Base-by-base conservation (phyloP, 2,888 invertebrate genomes). In the Ophonus ardosiacus region DNA sequence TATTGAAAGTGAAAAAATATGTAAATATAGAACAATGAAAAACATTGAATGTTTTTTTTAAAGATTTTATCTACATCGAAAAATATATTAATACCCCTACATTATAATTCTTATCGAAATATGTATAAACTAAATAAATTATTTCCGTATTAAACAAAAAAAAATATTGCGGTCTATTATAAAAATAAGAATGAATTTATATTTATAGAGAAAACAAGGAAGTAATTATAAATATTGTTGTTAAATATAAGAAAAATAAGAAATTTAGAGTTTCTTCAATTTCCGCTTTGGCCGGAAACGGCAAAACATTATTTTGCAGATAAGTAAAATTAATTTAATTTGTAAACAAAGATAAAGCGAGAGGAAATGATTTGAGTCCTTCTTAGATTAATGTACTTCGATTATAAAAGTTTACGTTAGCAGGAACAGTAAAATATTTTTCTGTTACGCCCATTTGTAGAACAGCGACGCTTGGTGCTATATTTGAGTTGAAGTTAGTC, bases 401-500 rank as follows among this genome's bases (percentile, higher is more conserved):
- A 63, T 65, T 31, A 38, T 31, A 38, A 31, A 65, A 6, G 3
- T 61, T 10, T 7, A 65, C 21, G 31, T 8, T 31, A 2, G 7
- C 38, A 5, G 65, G 10, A 65, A 65, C 31, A n/a, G 38, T 3
- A 38, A 38, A 61, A 65, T 65, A 31, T n/a, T 65, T 65, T 65
- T 65, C 4, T 13, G 65, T 65, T 65, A 63, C 18, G 63, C 63
- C 59, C 63, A 63, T 21, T 63, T 63, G 63, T 63, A 63, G 63
- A 63, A 63, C 63, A 63, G 21, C 24, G 63, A 59, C 17, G 21
- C 24, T 63, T 24, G 10, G 56, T 56, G n/a, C 76, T 17, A 76
- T 10, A 4, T 10, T 43, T 1, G 43, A 76, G 76, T 74, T 74
- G 78, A 68, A 68, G 68, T 68, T 71, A 57, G 59, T 59, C 59